A percentile compares a stretch with the other conserved stretches of the same genome.
These are phyloP conservation scores for Pipistrellus nathusii DNA, from an alignment of 2,797 vertebrate genomes.

Conservation along the genomic window DNA sequence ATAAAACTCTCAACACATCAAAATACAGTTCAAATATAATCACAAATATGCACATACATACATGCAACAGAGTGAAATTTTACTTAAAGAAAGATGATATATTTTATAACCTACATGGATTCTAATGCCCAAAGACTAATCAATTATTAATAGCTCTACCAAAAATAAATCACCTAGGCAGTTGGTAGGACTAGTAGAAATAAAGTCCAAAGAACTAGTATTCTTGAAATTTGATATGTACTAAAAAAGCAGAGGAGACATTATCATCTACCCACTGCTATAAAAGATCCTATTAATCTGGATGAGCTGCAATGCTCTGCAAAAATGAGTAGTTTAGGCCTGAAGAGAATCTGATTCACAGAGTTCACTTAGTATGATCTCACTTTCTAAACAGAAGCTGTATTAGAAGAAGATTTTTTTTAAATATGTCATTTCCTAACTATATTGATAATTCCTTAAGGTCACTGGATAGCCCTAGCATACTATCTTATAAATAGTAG, in stretches of 20 bases:
- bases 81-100: background rate
- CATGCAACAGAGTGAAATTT: background rate
- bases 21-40: background rate
- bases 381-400: background rate
- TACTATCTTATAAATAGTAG: background rate
- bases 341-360: background rate
- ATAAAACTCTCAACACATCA: background rate
- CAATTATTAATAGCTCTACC: background rate
- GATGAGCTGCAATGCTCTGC: background rate
- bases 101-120: background rate
- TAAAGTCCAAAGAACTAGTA: background rate
- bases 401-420: background rate
- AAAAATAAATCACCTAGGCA: background rate
- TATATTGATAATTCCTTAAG: constrained; percentile 1
- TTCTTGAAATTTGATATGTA: background rate
- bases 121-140: background rate
- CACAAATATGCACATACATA: background rate
- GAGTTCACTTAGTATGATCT: background rate
- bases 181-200: background rate
- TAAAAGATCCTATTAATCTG: background rate
- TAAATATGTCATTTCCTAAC: background rate
- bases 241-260: background rate
- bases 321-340: background rate
- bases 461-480: background rate
- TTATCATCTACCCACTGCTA: no score